phyloP scores from a whole-genome alignment of 2,113 vertebrate species.

The Dryoscopus gambensis region DNA sequence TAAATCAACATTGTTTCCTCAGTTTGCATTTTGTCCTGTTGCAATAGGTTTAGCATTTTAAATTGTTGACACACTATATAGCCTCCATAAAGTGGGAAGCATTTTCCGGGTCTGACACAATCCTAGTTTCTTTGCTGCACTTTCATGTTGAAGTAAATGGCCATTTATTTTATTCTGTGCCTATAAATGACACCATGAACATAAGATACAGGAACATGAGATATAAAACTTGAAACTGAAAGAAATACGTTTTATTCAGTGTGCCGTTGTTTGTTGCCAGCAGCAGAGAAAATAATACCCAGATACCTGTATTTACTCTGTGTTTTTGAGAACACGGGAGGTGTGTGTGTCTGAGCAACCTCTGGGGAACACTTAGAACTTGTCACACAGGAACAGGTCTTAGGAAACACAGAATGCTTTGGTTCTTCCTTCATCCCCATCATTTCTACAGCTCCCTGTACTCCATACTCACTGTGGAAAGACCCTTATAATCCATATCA shows the following conservation, averaged over 20 bases:
- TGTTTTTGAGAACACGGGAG: background rate
- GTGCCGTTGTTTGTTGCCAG: background rate
- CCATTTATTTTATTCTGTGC: background rate
- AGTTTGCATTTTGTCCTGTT: background rate
- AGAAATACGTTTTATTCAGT: background rate
- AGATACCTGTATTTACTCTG: background rate
- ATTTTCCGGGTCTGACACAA: background rate
- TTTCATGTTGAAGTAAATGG: background rate
- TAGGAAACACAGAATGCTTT: fast-evolving
- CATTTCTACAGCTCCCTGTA: background rate
- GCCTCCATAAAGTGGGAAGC: background rate
- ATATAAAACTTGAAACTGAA: background rate
- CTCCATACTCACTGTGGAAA: background rate
- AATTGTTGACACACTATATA: background rate
- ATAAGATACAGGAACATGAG: background rate
- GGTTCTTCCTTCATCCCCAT: background rate
- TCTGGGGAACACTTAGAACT: background rate
- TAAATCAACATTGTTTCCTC: background rate
- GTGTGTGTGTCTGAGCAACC: background rate
- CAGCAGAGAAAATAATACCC: background rate
- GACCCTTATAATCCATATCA: background rate
- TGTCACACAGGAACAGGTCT: background rate
- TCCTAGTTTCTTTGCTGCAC: background rate
- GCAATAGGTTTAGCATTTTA: background rate
- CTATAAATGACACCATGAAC: background rate